Evolutionary conservation across 1,140 invertebrate species (phyloP), one percentile per base, ranked within the genome.

Genomic region (Anastrepha obliqua): DNA sequence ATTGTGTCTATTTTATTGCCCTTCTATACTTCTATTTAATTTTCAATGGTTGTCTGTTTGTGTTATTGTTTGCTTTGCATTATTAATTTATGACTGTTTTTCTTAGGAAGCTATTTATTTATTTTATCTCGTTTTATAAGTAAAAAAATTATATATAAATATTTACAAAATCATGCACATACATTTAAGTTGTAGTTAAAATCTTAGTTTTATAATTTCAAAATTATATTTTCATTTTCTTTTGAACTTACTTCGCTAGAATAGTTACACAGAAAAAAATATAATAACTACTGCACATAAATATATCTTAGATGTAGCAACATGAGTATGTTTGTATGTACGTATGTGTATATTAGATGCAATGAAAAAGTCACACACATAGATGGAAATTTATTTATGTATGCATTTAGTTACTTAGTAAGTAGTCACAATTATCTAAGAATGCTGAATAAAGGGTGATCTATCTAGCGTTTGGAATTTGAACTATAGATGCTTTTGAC

Each of bases 21-120:
- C 29, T 29, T 29, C 29, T 29, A 29, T 29, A 29, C 0, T 29
- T 29, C 1, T 29, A 29, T 29, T 29, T 29, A 0, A 29, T 29
- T 29, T 29, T 29, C 29, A 11, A 55, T 55, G 51, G 6, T 55
- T 55, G 51, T 55, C 51, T 55, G 51, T 55, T 55, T 55, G 51
- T 55, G 51, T 55, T 55, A 55, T 74, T 13, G 20, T 9, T 67
- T 67, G 3, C 64, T n/a, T 6, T 62, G 60, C 62, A 64, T 64
- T 67, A 47, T 42, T 74, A 74, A 15, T 74, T n/a, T 70, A 70
- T 70, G 67, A 74, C 67, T 74, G 44, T 74, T 74, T 47, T 47
- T 6, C 67, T 74, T 74, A 74, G 44, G 44, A 5, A 17, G 42
- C 42, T 74, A 74, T 15, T 44, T 47, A 44, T 44, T 74, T 13